Evolutionary conservation across 2,888 invertebrate species (phyloP), one percentile per base, ranked within the genome.

Genomic region (Pachydiplax longipennis): DNA sequence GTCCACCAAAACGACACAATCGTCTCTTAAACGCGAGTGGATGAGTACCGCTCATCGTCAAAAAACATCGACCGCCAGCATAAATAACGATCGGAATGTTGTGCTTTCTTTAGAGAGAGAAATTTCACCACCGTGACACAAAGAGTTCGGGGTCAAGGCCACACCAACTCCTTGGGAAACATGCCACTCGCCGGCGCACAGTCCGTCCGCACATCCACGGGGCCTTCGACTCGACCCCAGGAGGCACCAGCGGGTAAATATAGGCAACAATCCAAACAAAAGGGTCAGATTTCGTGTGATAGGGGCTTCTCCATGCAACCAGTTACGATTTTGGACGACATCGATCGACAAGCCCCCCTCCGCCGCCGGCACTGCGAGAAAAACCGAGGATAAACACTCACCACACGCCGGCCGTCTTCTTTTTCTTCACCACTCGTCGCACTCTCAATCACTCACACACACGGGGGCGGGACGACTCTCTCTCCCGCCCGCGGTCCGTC

Each of bases 301-400:
- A 48, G 22, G 61, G 48, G 22, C 25, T 25, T 31, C 61, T n/a
- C 87, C 87, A 61, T 87, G 87, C 87, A 87, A 87, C 87, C 87
- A 61, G 87, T 87, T 87, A 61, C 73, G 73, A 87, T 87, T 87
- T 87, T 37, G 87, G 61, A 37, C 87, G 65, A 58, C 83, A 83
- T 83, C 83, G 83, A 83, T 83, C 83, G 83, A 35, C 83, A n/a
- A n/a, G n/a, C n/a, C n/a, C n/a, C n/a, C n/a, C n/a, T n/a, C n/a
- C n/a, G n/a, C n/a, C n/a, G n/a, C n/a, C n/a, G n/a, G n/a, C n/a
- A n/a, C n/a, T n/a, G n/a, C 5, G 53, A 18, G 53, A 53, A 53
- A 53, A 53, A 18, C 53, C 18, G 53, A 18, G 53, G 53, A 5
- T 53, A 18, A 53, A 53, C 53, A 53, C 48, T 48, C 82, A 44